Base-by-base conservation (phyloP, 92 coral and sea anemone genomes). In the Epizoanthus scotinus region DNA sequence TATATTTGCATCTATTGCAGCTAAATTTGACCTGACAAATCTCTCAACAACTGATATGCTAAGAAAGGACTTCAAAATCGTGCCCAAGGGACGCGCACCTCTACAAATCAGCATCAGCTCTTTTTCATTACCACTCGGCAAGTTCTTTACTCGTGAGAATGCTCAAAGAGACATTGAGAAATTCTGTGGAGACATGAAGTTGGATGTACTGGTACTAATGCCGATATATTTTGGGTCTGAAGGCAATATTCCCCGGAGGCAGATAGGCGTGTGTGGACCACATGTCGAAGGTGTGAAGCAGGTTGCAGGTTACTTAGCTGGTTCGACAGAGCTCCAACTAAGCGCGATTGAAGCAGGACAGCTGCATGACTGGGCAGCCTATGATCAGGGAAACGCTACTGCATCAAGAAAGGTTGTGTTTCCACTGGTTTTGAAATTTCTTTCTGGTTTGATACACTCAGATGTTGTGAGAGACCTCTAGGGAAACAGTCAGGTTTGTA, bases 1-100 rank as follows among this genome's bases (percentile, higher is more conserved):
- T 44, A 29, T 22, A 78, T 78, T 26, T 28, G 14, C 42, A 20
- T 21, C 5, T 15, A 25, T 63, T 58, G 49, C 92, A 92, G 97
- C 97, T 36, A 92, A 92, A 69, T 92, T 90, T 78, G 90, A 90
- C 62, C 81, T 91, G 19, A 83, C 94, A 20, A 47, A 79, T n/a
- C 85, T 92, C 54, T 82, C 92, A 42, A 85, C 86, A 21, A 38
- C 57, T 63, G 97, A 92, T 57, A 73, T 92, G 15, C 88, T 92
- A 6, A 84, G 94, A 60, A 92, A 90, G 84, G 97, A 92, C 61
- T 92, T 73, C 92, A 92, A 92, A 86, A 89, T 83, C 31, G 92
- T 92, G 10, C 94, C 94, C 18, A 75, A 22, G 5, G 52, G 74
- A 55, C 55, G 40, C 5, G 71, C 70, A 28, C 71, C 71, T 4